phyloP scores from a whole-genome alignment of 2,888 invertebrate genomes.

The Diarsia mendica region DNA sequence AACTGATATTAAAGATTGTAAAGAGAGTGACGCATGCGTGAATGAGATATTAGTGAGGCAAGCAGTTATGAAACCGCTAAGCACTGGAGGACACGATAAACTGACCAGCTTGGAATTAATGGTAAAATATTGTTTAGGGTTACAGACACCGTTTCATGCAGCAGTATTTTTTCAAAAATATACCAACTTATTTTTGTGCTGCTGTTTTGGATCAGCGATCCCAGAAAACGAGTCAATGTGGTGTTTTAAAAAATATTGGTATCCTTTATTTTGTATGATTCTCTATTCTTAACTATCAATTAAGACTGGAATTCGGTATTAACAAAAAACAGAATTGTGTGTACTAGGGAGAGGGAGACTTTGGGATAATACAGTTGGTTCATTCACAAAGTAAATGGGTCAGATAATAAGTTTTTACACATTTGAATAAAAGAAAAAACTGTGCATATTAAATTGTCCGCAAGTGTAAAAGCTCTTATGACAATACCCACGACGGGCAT shows the following conservation, averaged over 20 bases:
- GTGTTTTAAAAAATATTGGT: background rate
- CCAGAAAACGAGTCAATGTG: background rate
- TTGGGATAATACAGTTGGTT: background rate
- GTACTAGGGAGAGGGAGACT: background rate
- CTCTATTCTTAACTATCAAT: background rate
- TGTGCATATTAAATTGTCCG: conserved; percentile 28
- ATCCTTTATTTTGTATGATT: background rate
- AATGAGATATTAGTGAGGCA: conserved; percentile 86
- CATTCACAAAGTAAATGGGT: background rate
- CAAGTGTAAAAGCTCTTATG: conserved; percentile 65
- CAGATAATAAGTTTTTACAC: no score
- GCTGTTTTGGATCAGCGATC: background rate
- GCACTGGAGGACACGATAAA: conserved; percentile 57
- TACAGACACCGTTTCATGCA: background rate
- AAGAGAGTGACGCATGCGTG: conserved; percentile 87
- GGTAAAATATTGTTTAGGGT: background rate
- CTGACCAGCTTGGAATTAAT: conserved; percentile 21
- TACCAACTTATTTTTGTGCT: background rate
- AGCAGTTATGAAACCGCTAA: conserved; percentile 73
- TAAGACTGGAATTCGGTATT: background rate
- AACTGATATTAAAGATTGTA: conserved; percentile 88
- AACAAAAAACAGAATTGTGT: background rate
- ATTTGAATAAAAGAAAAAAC: no score
- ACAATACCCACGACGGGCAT: conserved; percentile 68
- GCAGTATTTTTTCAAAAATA: background rate